Evolutionary conservation across 2,888 invertebrate species (phyloP).

Genomic region (Dioctria rufipes): DNA sequence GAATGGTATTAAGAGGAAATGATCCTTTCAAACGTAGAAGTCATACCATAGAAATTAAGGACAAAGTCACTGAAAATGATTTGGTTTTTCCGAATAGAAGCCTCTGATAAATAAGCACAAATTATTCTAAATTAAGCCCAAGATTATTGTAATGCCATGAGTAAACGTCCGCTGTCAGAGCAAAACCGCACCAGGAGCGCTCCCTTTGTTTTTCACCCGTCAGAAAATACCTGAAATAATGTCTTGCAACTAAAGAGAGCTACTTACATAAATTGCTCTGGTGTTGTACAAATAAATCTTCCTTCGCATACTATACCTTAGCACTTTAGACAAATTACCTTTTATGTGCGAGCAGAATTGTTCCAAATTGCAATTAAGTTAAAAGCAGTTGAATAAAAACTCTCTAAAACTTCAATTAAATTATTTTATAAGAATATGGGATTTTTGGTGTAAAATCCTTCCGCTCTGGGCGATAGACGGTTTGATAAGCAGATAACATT

Average conservation of each 20-base stretch:
- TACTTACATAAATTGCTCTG: conserved; percentile 44
- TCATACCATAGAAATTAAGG: too few relatives aligned
- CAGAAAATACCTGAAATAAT: conserved; percentile 28
- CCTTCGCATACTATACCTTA: conserved; percentile 29
- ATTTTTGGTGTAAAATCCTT: background rate
- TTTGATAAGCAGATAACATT: conserved; percentile 14
- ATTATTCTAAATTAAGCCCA: conserved; percentile 24
- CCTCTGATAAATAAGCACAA: background rate
- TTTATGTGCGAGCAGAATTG: conserved; percentile 29
- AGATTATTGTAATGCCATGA: conserved; percentile 2
- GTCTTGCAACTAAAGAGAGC: conserved; percentile 21
- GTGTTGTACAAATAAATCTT: conserved; percentile 42
- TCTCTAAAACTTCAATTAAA: conserved; percentile 50
- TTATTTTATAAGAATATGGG: conserved; percentile 1
- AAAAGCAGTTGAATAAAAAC: conserved; percentile 48
- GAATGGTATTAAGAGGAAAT: too few relatives aligned
- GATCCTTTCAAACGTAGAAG: too few relatives aligned
- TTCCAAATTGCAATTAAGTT: conserved; percentile 46
- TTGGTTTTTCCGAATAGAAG: background rate
- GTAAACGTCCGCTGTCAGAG: background rate
- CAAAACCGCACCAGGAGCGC: background rate
- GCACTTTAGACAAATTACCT: conserved; percentile 53
- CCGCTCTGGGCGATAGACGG: too few relatives aligned
- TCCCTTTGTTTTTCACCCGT: background rate
- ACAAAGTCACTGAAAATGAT: conserved; percentile 7